Evolutionary conservation across 1,140 invertebrate species (phyloP), one percentile per base, ranked within the genome.

Genomic region (Coboldia fuscipes): DNA sequence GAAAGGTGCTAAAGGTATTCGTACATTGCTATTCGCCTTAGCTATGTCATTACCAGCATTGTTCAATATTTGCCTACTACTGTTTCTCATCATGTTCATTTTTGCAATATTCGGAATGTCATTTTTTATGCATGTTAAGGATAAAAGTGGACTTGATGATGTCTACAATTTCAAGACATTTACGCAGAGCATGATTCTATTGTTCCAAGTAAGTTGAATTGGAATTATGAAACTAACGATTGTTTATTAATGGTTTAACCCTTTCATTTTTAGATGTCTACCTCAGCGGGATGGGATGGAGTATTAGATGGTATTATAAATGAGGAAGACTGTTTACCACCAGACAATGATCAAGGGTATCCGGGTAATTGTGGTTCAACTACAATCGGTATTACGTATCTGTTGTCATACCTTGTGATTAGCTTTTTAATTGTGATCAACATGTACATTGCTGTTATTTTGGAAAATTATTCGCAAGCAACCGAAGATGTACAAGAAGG

Each of bases 101-200:
- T 97, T 96, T 58, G 89, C 90, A 45, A 96, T 94, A 50, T 96
- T 97, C 58, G 92, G 93, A 39, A 97, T 97, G 92, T 94, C 88
- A 30, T 97, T 97, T 68, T 97, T 97, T 62, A 94, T 92, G 86
- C 79, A 92, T 60, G 89, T 96, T 35, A 90, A 89, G 57, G 70
- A 83, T 50, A 80, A 82, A 49, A 83, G 78, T 45, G 90, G 89
- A 30, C 65, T 97, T 37, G 90, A 96, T 51, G 86, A 93, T 54
- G 85, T 90, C 33, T 97, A 94, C 65, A 97, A 97, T 60, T 97
- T 97, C 60, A 84, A 90, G 58, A 97, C 92, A n/a, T 97, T 97
- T 57, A 81, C 83, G 45, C 80, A 92, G 63, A 93, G 89, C 48
- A 92, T 97, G 75, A 96, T 97, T 52, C 62, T 96, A 46, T 71